Percentiles rank a stretch among this genome's conserved stretches.
Conservation (phyloP, 2,797 vertebrate species). For the Acropternis orthonyx region DNA sequence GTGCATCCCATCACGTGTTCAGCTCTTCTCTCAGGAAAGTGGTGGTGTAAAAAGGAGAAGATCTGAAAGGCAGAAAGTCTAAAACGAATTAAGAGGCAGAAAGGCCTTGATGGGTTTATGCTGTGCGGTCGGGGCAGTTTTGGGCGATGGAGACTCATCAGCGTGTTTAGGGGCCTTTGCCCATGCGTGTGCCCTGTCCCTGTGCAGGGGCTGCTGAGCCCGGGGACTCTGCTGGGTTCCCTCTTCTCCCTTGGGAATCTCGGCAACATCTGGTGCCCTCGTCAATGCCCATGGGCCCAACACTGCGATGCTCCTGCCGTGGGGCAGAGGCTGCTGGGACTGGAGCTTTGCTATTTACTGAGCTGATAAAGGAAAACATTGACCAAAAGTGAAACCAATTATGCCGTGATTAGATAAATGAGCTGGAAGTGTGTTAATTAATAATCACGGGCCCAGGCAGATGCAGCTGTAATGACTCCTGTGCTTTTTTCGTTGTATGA, state of each 20-base stretch:
- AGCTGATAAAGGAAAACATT: conserved; percentile 15
- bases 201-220: rapidly evolving
- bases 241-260: neutral
- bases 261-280: rapidly evolving
- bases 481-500: neutral
- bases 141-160: rapidly evolving
- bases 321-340: neutral
- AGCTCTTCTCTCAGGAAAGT: rapidly evolving
- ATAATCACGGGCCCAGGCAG: conserved; percentile 42
- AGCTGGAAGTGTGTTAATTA: conserved; percentile 47
- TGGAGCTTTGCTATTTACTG: neutral
- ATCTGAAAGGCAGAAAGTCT: rapidly evolving
- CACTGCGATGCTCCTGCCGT: neutral
- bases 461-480: neutral
- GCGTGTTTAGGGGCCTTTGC: rapidly evolving
- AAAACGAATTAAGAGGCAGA: neutral
- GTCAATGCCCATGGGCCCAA: rapidly evolving
- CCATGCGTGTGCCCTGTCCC: rapidly evolving
- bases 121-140: rapidly evolving
- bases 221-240: rapidly evolving
- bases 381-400: conserved; percentile 27
- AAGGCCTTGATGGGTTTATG: rapidly evolving
- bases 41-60: neutral
- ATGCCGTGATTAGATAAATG: conserved; percentile 39
- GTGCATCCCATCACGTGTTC: neutral